These are phyloP conservation scores for Agriopis aurantiaria DNA, from an alignment of 2,888 invertebrate species.

Conservation along the genomic window DNA sequence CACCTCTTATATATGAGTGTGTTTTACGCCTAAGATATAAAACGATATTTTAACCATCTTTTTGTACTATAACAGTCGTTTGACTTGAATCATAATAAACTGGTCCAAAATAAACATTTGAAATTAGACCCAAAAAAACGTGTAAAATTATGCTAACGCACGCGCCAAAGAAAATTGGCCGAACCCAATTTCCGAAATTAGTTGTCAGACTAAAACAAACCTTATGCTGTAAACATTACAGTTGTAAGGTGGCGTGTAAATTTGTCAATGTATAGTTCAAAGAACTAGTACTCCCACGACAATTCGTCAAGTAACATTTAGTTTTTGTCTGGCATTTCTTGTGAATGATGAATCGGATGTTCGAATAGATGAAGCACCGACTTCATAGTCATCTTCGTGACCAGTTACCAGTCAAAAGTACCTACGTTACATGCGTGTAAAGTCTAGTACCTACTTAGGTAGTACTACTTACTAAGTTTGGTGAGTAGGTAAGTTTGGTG, in stretches of 20 bases:
- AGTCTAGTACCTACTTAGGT: too few relatives aligned
- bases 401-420: not conserved
- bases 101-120: slow-evolving; percentile 33
- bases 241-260: slow-evolving; percentile 16
- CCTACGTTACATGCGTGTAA: not conserved
- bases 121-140: slow-evolving; percentile 37
- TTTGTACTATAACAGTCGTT: not conserved
- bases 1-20: too few relatives aligned
- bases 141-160: slow-evolving; percentile 32
- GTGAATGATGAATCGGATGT: slow-evolving; percentile 67
- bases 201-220: slow-evolving; percentile 1
- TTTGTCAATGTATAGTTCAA: slow-evolving; percentile 63
- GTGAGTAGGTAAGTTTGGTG: too few relatives aligned
- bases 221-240: not conserved
- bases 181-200: slow-evolving; percentile 10
- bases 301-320: slow-evolving; percentile 38
- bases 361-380: not conserved
- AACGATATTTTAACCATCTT: too few relatives aligned
- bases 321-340: slow-evolving; percentile 71
- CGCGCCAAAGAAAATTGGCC: slow-evolving; percentile 34
- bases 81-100: slow-evolving; percentile 29
- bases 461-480: too few relatives aligned
- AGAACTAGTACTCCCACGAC: slow-evolving; percentile 71
- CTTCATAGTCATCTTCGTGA: not conserved
- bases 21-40: too few relatives aligned